Base-by-base conservation (phyloP, 2,888 invertebrate genomes). In the Drosophila eohydei region DNA sequence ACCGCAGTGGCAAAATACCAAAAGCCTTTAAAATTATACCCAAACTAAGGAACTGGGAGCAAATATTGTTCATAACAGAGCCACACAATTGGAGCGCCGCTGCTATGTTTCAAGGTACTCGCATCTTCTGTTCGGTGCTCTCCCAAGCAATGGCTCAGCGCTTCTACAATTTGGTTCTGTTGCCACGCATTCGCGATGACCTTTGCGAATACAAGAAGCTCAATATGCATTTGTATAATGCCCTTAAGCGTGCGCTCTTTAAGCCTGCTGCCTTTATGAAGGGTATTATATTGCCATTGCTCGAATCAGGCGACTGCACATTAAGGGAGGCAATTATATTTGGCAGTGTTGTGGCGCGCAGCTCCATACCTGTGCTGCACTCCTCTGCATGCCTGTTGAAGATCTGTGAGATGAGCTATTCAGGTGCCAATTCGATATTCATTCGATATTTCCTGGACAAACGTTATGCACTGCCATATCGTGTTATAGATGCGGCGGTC, bases 231-330 rank as follows among this genome's bases (percentile, higher is more conserved):
- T 94, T 99, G 34, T 99, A 98, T 92, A 97, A 98, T 90, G 98
- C 99, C 0, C 92, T 99, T 54, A 94, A 96, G 74, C 98, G 99
- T 93, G 95, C 99, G 0, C 94, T 99, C 1, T 99, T 97, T 93
- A 99, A 99, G 92, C 99, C 99, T 46, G 98, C 97, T 28, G 99
- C 97, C 46, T 99, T 99, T 89, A 99, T 99, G 97, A 99, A 99
- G 94, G 99, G 96, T 48, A 94, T 96, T 78, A 92, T 96, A 54
- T 90, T 96, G 65, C 96, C 96, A 0, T 92, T 97, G 48, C 92
- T 96, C 41, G 96, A 95, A 95, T 95, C 97, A 79, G 98, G 99
- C 26, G 97, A 97, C 76, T 99, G 99, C 90, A 98, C 98, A 0
- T 93, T 99, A 60, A 94, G 99, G 67, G 99, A 99, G 94, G 99